A percentile compares a stretch with the other conserved stretches of the same genome.
phyloP scores from a whole-genome alignment of 2,888 invertebrate species.

The Archaeoteleia sp. region DNA sequence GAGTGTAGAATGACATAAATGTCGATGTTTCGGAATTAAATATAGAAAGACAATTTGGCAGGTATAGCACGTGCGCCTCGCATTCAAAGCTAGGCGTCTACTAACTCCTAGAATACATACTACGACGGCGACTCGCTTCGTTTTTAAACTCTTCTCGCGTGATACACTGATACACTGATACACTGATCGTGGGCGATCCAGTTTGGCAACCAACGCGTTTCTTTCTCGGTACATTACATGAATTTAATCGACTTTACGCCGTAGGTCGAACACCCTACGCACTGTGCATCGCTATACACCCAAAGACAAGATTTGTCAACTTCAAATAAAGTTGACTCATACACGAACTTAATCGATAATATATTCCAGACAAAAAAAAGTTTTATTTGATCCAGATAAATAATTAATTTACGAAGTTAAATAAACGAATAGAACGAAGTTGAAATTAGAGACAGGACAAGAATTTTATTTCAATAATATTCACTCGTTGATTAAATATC shows the following conservation, averaged over 20 bases:
- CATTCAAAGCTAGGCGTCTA: conserved; percentile 2
- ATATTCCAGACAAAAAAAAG: not conserved
- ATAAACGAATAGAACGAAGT: too few relatives aligned
- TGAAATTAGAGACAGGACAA: too few relatives aligned
- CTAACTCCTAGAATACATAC: conserved; percentile 6
- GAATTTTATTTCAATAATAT: too few relatives aligned
- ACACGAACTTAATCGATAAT: not conserved
- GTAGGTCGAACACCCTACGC: conserved; percentile 19
- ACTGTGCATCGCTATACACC: conserved; percentile 19
- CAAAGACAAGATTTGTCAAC: too few relatives aligned
- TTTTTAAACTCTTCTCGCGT: conserved; percentile 16
- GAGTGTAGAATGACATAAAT: too few relatives aligned
- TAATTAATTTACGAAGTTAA: too few relatives aligned
- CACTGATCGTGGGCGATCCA: conserved; percentile 35
- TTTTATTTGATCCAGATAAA: too few relatives aligned
- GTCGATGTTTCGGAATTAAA: conserved; percentile 21
- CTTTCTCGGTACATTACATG: conserved; percentile 18
- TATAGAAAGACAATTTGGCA: conserved; percentile 22
- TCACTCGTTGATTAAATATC: too few relatives aligned
- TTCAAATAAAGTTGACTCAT: not conserved
- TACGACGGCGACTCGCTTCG: conserved; percentile 7
- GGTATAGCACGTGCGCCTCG: conserved; percentile 18
- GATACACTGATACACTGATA: too few relatives aligned
- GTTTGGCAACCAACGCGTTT: conserved; percentile 33
- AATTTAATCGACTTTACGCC: conserved; percentile 14